Percentiles rank a stretch among this genome's conserved stretches.
Conservation (phyloP, 1,140 invertebrate species). For the Maniola jurtina region DNA sequence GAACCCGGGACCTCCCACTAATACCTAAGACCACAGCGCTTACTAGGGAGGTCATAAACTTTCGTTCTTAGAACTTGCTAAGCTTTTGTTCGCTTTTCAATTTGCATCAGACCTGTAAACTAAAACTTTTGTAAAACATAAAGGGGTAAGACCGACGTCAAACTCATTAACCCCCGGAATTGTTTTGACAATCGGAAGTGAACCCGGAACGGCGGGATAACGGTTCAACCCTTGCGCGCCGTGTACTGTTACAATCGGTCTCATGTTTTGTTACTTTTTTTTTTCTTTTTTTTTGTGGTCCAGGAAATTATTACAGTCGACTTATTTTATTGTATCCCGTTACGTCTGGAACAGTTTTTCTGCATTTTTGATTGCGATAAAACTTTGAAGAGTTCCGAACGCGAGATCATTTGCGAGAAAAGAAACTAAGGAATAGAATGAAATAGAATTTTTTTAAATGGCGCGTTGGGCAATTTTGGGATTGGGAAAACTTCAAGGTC, state of each 20-base stretch:
- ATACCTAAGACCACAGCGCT: no score
- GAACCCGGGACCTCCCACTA: no score
- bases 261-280: slow-evolving; percentile 5
- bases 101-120: no score
- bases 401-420: no score
- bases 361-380: neutral
- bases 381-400: neutral
- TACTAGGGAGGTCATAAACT: no score
- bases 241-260: slow-evolving; percentile 45
- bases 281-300: slow-evolving; percentile 39
- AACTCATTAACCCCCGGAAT: slow-evolving; percentile 14
- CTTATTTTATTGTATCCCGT: slow-evolving; percentile 48
- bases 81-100: no score
- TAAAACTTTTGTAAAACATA: neutral
- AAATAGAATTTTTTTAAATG: no score
- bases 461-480: no score
- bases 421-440: no score
- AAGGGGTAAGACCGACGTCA: slow-evolving; percentile 10
- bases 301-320: slow-evolving; percentile 45
- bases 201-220: slow-evolving; percentile 50
- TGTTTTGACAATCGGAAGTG: slow-evolving; percentile 48
- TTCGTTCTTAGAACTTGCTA: no score
- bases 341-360: slow-evolving; percentile 24
- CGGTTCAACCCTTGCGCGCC: slow-evolving; percentile 51
- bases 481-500: no score